A percentile compares a stretch with the other conserved stretches of the same genome.
Conservation (phyloP, 2,113 vertebrate species). For the Anas platyrhynchos region DNA sequence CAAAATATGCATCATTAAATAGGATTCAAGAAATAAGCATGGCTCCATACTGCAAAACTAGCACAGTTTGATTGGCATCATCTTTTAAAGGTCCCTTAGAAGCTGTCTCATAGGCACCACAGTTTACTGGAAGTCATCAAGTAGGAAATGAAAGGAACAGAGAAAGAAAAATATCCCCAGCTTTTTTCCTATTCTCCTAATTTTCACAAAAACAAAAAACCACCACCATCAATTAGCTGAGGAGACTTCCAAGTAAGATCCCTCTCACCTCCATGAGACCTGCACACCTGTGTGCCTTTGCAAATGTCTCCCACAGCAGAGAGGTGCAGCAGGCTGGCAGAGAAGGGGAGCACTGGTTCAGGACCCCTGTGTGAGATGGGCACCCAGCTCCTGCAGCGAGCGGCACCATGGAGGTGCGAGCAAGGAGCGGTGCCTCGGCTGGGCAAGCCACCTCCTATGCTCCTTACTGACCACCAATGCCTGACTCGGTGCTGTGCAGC, state of each 20-base stretch:
- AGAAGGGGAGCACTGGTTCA: background rate
- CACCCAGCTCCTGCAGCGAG: background rate
- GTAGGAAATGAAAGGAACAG: background rate
- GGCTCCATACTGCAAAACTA: background rate
- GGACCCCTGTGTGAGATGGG: background rate
- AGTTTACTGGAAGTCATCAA: background rate
- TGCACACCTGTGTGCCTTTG: background rate
- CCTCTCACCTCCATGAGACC: background rate
- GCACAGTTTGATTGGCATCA: background rate
- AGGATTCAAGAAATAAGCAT: background rate
- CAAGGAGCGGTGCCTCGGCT: background rate
- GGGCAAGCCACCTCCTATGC: background rate
- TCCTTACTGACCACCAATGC: background rate
- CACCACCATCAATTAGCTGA: background rate
- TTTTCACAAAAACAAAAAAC: background rate
- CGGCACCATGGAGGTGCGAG: background rate
- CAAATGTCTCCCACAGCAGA: fast-evolving
- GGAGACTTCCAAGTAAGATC: background rate
- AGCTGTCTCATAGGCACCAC: background rate
- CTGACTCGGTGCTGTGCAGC: background rate
- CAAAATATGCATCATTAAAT: background rate
- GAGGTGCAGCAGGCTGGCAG: background rate
- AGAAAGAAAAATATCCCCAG: background rate
- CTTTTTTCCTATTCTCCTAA: background rate
- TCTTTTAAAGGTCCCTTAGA: background rate